Percentiles rank a stretch among this genome's conserved stretches.
Conservation (phyloP, 1,140 invertebrate species). For the Mya arenaria region DNA sequence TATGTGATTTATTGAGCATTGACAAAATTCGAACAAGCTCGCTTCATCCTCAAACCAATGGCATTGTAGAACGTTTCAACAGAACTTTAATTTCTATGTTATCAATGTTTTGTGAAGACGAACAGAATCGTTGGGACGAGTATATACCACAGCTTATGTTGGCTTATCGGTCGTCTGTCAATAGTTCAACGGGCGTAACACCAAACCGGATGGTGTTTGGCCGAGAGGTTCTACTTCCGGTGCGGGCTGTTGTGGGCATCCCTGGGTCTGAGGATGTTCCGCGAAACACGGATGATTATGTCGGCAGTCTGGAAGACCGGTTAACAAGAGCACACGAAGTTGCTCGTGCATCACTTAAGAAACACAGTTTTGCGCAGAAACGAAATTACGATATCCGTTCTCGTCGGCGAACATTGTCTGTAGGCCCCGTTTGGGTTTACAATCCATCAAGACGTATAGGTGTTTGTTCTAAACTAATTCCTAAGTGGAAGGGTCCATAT, state of each 20-base stretch:
- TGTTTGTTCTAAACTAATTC: conserved; percentile 53
- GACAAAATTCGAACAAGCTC: too few relatives aligned
- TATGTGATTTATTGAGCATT: conserved; percentile 13
- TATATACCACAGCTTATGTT: too few relatives aligned
- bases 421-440: conserved; percentile 57
- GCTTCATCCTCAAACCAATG: too few relatives aligned
- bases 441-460: conserved; percentile 35
- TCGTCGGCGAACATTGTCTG: not conserved
- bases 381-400: not conserved
- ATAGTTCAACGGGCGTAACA: too few relatives aligned
- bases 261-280: not conserved
- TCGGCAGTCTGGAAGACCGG: not conserved
- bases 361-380: not conserved
- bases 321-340: not conserved
- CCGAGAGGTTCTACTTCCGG: too few relatives aligned
- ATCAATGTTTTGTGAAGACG: too few relatives aligned
- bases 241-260: not conserved
- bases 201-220: too few relatives aligned
- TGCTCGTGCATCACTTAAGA: not conserved
- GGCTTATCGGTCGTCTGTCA: too few relatives aligned
- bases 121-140: too few relatives aligned
- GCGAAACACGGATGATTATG: not conserved
- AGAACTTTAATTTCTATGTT: too few relatives aligned
- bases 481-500: conserved; percentile 53
- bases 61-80: too few relatives aligned